Conservation (phyloP, 2,797 vertebrate species). For the Coendou prehensilis region DNA sequence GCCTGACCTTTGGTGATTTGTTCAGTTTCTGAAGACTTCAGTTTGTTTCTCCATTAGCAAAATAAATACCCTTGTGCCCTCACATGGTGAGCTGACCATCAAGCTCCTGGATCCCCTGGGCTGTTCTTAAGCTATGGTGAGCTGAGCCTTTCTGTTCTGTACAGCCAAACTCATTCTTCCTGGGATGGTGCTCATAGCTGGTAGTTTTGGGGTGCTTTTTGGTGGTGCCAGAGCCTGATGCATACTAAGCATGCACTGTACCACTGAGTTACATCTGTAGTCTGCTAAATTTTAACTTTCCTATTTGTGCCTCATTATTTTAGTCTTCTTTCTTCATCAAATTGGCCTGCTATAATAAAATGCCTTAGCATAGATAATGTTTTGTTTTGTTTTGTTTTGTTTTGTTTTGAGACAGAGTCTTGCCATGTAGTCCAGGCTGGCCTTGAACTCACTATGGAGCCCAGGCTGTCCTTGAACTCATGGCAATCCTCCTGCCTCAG, state of each 20-base stretch:
- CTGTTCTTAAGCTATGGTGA: neutral
- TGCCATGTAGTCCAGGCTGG: neutral
- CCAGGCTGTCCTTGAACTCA: neutral
- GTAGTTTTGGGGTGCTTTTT: neutral
- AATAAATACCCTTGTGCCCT: neutral
- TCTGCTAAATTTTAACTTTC: neutral
- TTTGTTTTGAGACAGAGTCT: neutral
- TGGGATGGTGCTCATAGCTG: neutral
- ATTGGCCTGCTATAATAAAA: neutral
- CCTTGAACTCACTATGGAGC: neutral
- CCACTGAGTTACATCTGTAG: neutral
- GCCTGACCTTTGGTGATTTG: neutral
- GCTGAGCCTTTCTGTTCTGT: neutral
- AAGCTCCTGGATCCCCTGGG: too few species aligned
- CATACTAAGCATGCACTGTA: too few species aligned
- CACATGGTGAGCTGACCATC: too few species aligned
- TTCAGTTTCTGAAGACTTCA: neutral
- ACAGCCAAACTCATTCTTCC: neutral
- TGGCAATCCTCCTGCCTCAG: neutral
- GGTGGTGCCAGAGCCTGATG: neutral
- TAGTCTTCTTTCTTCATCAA: neutral
- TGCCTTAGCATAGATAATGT: neutral
- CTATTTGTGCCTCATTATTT: neutral
- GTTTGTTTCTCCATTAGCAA: constrained; percentile 5
- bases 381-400: too few species aligned